Evolutionary conservation across 1,140 invertebrate species (phyloP).

Genomic region (Elymnias hypermnestra): DNA sequence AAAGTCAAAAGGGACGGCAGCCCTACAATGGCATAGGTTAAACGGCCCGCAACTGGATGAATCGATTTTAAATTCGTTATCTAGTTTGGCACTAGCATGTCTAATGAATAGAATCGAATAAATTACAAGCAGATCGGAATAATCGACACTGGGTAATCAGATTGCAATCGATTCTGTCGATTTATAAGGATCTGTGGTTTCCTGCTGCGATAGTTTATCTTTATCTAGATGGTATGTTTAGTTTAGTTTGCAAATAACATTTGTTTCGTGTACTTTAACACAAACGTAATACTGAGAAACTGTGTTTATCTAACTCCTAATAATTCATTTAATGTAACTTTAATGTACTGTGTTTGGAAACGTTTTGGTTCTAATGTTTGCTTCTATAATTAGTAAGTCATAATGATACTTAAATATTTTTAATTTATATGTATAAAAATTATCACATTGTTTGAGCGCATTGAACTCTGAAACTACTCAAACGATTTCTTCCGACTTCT

Average conservation of each 20-base stretch:
- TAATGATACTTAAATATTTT: no score
- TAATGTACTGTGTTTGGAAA: no score
- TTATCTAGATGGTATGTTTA: slow-evolving; percentile 36
- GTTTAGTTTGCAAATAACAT: slow-evolving; percentile 33
- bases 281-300: no score
- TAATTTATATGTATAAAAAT: no score
- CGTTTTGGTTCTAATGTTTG: no score
- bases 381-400: no score
- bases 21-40: slow-evolving; percentile 41
- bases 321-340: no score
- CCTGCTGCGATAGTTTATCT: slow-evolving; percentile 46
- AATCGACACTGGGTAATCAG: slow-evolving; percentile 69
- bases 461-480: no score
- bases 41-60: slow-evolving; percentile 49
- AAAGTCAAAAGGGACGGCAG: no score
- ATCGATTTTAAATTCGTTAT: slow-evolving; percentile 62
- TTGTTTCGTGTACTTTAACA: slow-evolving; percentile 22
- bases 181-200: slow-evolving; percentile 69
- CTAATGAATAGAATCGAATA: slow-evolving; percentile 68
- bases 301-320: no score
- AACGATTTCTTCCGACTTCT: no score
- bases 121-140: slow-evolving; percentile 64
- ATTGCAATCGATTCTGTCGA: slow-evolving; percentile 62
- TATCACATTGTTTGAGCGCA: no score
- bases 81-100: slow-evolving; percentile 47